A percentile compares a stretch with the other conserved stretches of the same genome.
phyloP scores from a whole-genome alignment of 1,140 invertebrate genomes.

The Brachionus asplanchnoidis region DNA sequence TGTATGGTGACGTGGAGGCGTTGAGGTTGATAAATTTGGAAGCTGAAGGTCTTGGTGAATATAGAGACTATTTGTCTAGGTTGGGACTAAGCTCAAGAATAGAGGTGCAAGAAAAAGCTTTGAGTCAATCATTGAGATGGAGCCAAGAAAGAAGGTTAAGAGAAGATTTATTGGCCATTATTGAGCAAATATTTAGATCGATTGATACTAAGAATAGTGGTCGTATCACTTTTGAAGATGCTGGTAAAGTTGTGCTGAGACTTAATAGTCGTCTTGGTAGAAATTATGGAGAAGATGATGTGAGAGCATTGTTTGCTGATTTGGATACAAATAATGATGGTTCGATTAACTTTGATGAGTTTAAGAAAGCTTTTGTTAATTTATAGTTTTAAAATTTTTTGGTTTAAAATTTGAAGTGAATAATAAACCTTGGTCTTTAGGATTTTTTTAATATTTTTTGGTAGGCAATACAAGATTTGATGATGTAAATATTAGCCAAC shows the following conservation, averaged over 20 bases:
- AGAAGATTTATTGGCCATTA: not conserved
- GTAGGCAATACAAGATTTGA: no score
- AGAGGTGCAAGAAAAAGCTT: not conserved
- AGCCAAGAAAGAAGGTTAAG: not conserved
- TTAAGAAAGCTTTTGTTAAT: conserved; percentile 39
- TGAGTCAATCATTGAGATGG: not conserved
- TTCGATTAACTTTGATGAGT: conserved; percentile 10
- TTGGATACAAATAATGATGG: conserved; percentile 10
- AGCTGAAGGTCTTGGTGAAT: conserved; percentile 1
- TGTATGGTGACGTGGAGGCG: conserved; percentile 18
- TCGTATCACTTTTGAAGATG: not conserved
- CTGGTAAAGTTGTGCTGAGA: not conserved
- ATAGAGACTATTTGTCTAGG: not conserved
- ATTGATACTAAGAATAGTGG: conserved; percentile 18
- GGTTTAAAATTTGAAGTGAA: not conserved
- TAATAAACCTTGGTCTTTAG: no score
- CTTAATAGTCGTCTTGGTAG: conserved; percentile 16
- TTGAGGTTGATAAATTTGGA: conserved; percentile 16
- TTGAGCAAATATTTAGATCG: conserved; percentile 30
- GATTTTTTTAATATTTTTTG: no score
- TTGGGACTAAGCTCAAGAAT: not conserved
- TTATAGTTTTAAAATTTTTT: not conserved
- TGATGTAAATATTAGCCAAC: no score
- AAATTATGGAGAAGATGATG: conserved; percentile 30
- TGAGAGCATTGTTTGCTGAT: not conserved